Base-by-base conservation (phyloP, 1,140 invertebrate genomes). In the Achatina immaculata region DNA sequence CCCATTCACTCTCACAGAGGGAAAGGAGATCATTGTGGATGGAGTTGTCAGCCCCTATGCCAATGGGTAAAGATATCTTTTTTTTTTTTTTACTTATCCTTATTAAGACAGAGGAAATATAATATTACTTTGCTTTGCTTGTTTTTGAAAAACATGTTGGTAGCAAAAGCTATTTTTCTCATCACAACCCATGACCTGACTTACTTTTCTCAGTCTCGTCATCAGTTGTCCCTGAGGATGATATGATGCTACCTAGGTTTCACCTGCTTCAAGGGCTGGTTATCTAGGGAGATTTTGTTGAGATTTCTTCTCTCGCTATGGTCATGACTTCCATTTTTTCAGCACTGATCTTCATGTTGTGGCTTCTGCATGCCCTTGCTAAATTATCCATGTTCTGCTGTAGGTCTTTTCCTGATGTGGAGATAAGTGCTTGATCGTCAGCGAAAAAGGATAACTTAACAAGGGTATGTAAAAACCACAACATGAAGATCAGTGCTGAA, bases 1-100 rank as follows among this genome's bases (percentile, higher is more conserved):
- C 1, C 69, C 69, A 9, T 72, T 72, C n/a, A 72, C 38, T 11
- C 28, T 72, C 7, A 14, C 69, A n/a, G 69, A 72, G 6, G 69
- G 69, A 1, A 72, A 72, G 40, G 69, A 72, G 40, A 72, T 75
- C 31, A 58, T 75, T 24, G 21, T 55, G 28, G 40, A 7, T 16
- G 45, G 73, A 58, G 73, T 75, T 55, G 28, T 42, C 6, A 34
- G 11, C 48, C 73, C 9, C 43, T 6, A 58, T 38, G 43, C 14
- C 31, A 9, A 31, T 1, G 31, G 45, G 45, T 75, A 58, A 11
- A 19, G 28, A 3, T 55, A 1, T 75, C 14, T 73, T 73, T 28
- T 16, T 2, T 6, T 45, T 73, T 45, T 28, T 73, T 9, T 48
- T 14, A 31, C 7, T 68, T n/a, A 14, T 68, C 14, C 11, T 16